Percentiles rank a stretch among this genome's conserved stretches.
Evolutionary conservation across 2,888 invertebrate species (phyloP).

Genomic region (Eupithecia pulchellata): DNA sequence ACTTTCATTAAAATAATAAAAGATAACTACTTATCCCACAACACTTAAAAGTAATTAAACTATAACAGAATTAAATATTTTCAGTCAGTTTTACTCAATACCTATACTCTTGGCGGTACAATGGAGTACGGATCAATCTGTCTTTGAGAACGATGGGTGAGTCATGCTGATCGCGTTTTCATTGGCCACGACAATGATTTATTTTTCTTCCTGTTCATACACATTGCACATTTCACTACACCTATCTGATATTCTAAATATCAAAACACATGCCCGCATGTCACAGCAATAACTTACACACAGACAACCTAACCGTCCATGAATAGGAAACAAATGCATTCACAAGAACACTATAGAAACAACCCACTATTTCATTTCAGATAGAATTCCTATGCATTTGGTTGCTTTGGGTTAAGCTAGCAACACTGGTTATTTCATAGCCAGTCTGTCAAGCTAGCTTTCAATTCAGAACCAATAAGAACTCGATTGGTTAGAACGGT

Average conservation of each 20-base stretch:
- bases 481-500: background rate
- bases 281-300: background rate
- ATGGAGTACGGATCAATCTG: too few relatives aligned
- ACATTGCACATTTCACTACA: too few relatives aligned
- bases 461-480: background rate
- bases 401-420: background rate
- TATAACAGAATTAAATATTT: too few relatives aligned
- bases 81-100: too few relatives aligned
- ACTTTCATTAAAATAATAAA: too few relatives aligned
- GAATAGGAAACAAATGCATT: background rate
- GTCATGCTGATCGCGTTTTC: too few relatives aligned
- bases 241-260: background rate
- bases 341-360: background rate
- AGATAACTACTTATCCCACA: too few relatives aligned
- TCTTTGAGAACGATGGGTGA: too few relatives aligned
- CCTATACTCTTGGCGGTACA: too few relatives aligned
- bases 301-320: background rate
- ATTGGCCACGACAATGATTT: background rate
- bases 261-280: background rate
- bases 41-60: too few relatives aligned
- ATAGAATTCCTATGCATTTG: background rate
- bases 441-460: background rate
- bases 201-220: background rate
- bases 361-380: background rate
- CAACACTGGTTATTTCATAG: background rate